Evolutionary conservation across 2,113 vertebrate genomes (phyloP).

Genomic region (Apeltes quadracus): DNA sequence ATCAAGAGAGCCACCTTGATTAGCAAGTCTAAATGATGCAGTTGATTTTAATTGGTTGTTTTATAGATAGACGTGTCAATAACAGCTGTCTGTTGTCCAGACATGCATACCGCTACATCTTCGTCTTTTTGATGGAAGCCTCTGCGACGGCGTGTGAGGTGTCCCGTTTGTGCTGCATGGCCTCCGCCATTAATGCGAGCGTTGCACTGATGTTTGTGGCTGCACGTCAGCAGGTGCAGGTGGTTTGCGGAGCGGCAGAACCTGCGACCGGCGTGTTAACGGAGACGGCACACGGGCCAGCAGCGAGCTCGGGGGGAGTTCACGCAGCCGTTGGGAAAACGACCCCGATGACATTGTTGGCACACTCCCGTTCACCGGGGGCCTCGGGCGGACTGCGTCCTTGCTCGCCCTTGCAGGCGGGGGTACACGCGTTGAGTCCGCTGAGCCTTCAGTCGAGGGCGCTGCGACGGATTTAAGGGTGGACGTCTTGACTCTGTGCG

Average conservation of each 20-base stretch:
- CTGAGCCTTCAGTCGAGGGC: slow-evolving; percentile 54
- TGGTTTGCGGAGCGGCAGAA: slow-evolving; percentile 44
- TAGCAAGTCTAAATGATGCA: slow-evolving; percentile 42
- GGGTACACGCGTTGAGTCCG: slow-evolving; percentile 46
- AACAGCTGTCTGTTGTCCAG: slow-evolving; percentile 41
- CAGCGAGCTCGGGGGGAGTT: slow-evolving; percentile 51
- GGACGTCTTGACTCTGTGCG: slow-evolving; percentile 61
- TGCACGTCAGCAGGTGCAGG: slow-evolving; percentile 29
- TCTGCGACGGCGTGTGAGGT: slow-evolving; percentile 16
- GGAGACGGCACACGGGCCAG: slow-evolving; percentile 36
- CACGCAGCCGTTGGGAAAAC: slow-evolving; percentile 54
- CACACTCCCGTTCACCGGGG: slow-evolving; percentile 24
- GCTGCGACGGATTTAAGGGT: slow-evolving; percentile 60
- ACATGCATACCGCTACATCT: slow-evolving; percentile 18
- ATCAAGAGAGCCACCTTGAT: slow-evolving; percentile 24
- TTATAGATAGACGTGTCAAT: slow-evolving; percentile 57
- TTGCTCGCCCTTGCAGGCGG: slow-evolving; percentile 54
- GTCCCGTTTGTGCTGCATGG: slow-evolving; percentile 19
- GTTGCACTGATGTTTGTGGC: slow-evolving; percentile 28
- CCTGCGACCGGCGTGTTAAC: slow-evolving; percentile 71
- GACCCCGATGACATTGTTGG: slow-evolving; percentile 65
- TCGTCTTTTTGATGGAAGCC: slow-evolving; percentile 36
- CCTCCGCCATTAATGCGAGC: slow-evolving; percentile 37
- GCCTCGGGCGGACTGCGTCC: slow-evolving; percentile 60
- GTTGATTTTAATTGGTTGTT: slow-evolving; percentile 63